These are phyloP conservation scores for Brachyalestes nurse DNA, from an alignment of 2,797 vertebrate genomes.

Conservation along the genomic window DNA sequence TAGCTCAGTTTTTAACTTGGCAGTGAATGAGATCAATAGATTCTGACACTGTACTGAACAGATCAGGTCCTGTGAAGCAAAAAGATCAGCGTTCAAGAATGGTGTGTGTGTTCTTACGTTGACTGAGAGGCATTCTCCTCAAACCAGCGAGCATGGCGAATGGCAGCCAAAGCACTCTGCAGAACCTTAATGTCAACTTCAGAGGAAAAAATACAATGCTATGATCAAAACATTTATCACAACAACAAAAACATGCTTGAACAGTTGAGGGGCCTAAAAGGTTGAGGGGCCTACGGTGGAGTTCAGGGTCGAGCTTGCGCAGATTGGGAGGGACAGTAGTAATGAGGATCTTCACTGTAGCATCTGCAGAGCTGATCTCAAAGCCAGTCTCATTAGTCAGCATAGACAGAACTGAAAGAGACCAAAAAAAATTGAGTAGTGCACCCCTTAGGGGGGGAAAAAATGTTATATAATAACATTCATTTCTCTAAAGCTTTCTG, in stretches of 20 bases:
- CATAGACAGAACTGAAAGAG: conserved; percentile 89
- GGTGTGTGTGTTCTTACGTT: conserved; percentile 79
- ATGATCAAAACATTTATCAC: neutral
- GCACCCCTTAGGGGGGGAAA: too few species aligned
- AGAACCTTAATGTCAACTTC: conserved; percentile 98
- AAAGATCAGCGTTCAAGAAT: neutral
- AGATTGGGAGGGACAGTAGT: conserved; percentile 96
- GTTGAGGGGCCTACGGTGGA: conserved; percentile 81
- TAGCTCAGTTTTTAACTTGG: too few species aligned
- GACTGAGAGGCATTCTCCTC: conserved; percentile 98
- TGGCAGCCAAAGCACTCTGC: conserved; percentile 96
- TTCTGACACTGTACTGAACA: neutral
- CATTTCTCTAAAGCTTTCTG: neutral
- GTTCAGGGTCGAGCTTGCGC: conserved; percentile 92
- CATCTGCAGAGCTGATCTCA: conserved; percentile 94
- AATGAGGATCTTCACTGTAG: conserved; percentile 96
- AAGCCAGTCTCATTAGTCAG: conserved; percentile 96
- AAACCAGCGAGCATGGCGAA: conserved; percentile 96
- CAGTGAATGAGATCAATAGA: neutral
- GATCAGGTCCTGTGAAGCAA: neutral
- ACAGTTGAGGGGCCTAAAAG: neutral
- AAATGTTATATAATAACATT: neutral
- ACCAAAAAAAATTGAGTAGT: neutral
- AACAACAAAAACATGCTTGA: neutral
- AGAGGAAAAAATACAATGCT: neutral